Evolutionary conservation across 2,113 vertebrate genomes (phyloP).

Genomic region (Riparia riparia): DNA sequence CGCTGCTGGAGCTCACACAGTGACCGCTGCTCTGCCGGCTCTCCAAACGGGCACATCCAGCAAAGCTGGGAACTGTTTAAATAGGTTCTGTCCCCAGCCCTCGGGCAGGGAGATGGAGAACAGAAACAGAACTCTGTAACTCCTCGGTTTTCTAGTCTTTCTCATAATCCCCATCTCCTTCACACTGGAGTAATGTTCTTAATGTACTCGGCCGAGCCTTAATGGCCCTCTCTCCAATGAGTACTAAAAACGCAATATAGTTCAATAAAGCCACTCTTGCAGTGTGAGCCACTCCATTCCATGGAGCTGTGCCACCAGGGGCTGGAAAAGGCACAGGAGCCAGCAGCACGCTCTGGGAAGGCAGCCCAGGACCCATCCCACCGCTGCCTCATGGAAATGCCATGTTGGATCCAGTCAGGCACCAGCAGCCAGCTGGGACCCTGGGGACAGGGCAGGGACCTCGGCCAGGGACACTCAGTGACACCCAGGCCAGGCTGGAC

Average conservation of each 20-base stretch:
- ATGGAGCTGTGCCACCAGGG: neutral
- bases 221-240: slow-evolving; percentile 16
- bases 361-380: neutral
- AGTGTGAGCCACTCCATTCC: neutral
- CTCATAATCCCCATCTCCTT: neutral
- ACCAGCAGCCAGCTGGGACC: neutral
- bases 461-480: fast-evolving
- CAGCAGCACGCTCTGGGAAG: neutral
- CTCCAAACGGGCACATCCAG: neutral
- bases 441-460: no score
- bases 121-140: neutral
- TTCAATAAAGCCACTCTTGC: neutral
- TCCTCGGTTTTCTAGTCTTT: neutral
- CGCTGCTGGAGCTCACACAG: neutral
- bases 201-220: neutral
- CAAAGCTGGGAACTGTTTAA: neutral
- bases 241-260: slow-evolving; percentile 50
- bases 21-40: neutral
- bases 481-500: fast-evolving
- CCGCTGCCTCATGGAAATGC: fast-evolving
- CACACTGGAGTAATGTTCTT: neutral
- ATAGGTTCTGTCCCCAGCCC: neutral
- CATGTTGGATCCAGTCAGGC: fast-evolving
- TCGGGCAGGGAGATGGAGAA: neutral
- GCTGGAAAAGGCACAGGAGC: neutral